Percentiles rank a stretch among this genome's conserved stretches.
These are phyloP conservation scores for Agrotis segetum DNA, from an alignment of 2,888 invertebrate species.

Conservation along the genomic window DNA sequence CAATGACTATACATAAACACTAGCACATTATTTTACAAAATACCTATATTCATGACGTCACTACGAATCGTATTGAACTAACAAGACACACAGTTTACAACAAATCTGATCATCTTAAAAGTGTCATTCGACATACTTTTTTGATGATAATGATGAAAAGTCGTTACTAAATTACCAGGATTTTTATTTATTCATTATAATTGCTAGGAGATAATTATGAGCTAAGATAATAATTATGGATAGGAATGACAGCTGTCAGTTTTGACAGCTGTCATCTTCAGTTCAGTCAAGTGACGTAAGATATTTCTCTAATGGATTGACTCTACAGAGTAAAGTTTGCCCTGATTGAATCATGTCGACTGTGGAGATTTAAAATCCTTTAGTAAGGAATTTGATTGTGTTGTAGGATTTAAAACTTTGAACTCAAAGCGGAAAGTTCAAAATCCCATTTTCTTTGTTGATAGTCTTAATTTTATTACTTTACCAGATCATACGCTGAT, in stretches of 20 bases:
- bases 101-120: conserved; percentile 16
- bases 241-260: no score
- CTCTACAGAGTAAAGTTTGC: neutral
- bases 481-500: neutral
- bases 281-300: neutral
- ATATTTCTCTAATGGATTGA: neutral
- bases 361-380: neutral
- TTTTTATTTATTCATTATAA: conserved; percentile 6
- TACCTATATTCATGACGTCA: conserved; percentile 32
- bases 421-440: neutral
- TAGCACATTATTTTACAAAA: conserved; percentile 26
- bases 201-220: conserved; percentile 13
- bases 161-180: conserved; percentile 15
- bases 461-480: neutral
- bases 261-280: conserved; percentile 12
- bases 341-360: neutral
- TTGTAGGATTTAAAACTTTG: neutral
- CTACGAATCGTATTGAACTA: conserved; percentile 40
- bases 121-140: conserved; percentile 27
- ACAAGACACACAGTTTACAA: conserved; percentile 50
- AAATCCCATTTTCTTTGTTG: neutral
- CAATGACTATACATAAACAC: conserved; percentile 36
- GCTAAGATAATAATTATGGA: neutral
- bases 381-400: neutral
- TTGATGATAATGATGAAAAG: conserved; percentile 10